phyloP scores from a whole-genome alignment of 2,797 vertebrate genomes.

The Meda fulgida region DNA sequence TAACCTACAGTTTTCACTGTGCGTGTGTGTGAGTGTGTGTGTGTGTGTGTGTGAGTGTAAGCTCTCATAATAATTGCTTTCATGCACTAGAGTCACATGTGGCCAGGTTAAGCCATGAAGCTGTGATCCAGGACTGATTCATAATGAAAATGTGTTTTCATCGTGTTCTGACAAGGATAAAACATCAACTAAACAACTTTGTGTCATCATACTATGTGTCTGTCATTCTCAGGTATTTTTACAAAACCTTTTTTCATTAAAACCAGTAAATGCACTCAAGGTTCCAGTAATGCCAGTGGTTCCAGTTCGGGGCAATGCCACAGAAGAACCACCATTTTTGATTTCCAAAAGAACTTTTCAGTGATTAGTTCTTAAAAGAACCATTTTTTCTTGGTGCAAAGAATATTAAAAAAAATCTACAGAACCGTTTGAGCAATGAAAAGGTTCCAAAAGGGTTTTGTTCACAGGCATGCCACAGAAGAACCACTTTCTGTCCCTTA shows the following conservation, averaged over 20 bases:
- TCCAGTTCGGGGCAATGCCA: neutral
- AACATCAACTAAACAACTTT: constrained; percentile 23
- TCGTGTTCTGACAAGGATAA: constrained; percentile 67
- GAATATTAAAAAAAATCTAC: neutral
- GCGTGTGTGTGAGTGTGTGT: neutral
- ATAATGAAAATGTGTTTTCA: constrained; percentile 6
- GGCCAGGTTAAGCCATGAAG: neutral
- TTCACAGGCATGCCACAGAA: neutral
- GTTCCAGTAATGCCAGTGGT: neutral
- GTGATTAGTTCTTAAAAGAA: neutral
- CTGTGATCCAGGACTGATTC: neutral
- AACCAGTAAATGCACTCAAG: neutral
- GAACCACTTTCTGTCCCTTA: neutral
- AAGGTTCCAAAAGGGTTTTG: neutral
- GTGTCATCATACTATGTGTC: constrained; percentile 58
- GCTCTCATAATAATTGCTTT: constrained; percentile 23
- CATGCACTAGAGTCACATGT: neutral
- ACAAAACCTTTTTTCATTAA: neutral
- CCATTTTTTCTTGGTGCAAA: neutral
- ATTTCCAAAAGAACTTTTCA: too few species aligned
- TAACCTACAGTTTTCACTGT: constrained; percentile 68
- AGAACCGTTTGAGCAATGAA: neutral
- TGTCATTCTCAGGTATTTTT: constrained; percentile 55
- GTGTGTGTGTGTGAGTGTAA: neutral
- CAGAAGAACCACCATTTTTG: too few species aligned